Evolutionary conservation across 2,797 vertebrate species (phyloP).

Genomic region (Lacerta agilis): DNA sequence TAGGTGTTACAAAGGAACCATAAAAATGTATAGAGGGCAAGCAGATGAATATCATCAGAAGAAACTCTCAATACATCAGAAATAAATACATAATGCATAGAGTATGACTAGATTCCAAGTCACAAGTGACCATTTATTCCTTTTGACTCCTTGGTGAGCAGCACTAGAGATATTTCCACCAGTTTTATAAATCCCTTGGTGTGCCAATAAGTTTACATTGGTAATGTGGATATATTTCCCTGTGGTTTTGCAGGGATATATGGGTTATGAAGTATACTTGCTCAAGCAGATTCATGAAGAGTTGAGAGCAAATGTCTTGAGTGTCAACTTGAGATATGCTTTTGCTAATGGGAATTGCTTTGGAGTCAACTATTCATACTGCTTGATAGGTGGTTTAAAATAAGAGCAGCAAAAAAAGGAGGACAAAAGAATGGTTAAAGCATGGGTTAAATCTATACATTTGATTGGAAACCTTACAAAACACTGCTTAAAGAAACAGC

Average conservation of each 20-base stretch:
- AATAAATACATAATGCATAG: conserved; percentile 50
- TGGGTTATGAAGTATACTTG: conserved; percentile 26
- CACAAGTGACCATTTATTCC: conserved; percentile 21
- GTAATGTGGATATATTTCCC: conserved; percentile 31
- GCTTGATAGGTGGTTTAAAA: conserved; percentile 9
- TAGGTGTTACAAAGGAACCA: background rate
- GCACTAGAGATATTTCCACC: conserved; percentile 39
- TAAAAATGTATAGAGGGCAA: conserved; percentile 37
- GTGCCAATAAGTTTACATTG: conserved; percentile 25
- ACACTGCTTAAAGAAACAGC: background rate
- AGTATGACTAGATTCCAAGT: conserved; percentile 14
- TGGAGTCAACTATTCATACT: conserved; percentile 21
- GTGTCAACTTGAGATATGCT: background rate
- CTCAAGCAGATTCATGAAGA: conserved; percentile 42
- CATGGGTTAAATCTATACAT: background rate
- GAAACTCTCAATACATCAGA: background rate
- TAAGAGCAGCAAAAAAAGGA: background rate
- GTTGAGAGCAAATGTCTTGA: conserved; percentile 10
- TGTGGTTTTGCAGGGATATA: conserved; percentile 8
- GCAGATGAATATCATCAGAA: conserved; percentile 39
- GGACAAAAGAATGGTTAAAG: background rate
- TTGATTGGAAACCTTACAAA: background rate
- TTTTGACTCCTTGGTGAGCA: conserved; percentile 39
- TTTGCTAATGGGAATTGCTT: background rate
- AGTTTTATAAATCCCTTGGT: conserved; percentile 37